Base-by-base conservation (phyloP, 2,797 vertebrate species). In the Sebastes iracundus region DNA sequence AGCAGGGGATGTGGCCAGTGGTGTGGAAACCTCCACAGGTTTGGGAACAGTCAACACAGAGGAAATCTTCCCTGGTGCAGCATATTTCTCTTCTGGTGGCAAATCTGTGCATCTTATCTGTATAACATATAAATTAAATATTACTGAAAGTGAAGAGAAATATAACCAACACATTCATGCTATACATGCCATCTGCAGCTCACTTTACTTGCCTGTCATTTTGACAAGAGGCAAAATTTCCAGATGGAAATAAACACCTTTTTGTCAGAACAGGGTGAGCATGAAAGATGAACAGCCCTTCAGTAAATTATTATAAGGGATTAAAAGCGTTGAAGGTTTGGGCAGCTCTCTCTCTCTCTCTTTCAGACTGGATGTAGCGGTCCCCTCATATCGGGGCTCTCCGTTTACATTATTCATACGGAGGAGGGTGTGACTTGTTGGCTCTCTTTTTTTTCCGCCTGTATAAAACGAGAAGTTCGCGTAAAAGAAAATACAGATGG, bases 391-490 rank as follows among this genome's bases (percentile, higher is more conserved):
- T 93, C 89, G 81, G 90, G 91, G 88, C 87, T 92, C 91, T 91
- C 93, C 84, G 91, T 92, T 96, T 96, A 96, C 94, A 96, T 96
- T 96, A 96, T 96, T 96, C 95, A 96, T 95, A 93, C 94, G 85
- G 93, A 92, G 93, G 95, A 95, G 96, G 95, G 96, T 96, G 96
- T 96, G 94, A 96, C 95, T 94, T 95, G 91, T 88, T 94, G 93
- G 86, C 92, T 94, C 89, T 92, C 16, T 46, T 18, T 91, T 91
- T 93, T 93, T 93, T 92, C 93, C 90, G 91, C 92, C 91, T 83
- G 91, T 97, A 98, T 98, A 98, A 97, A 98, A 96, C 90, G 82
- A 93, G 92, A 94, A 94, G 91, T 93, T 94, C 81, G 88, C 85
- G 79, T 75, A 92, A 83, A 78, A 85, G 77, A 88, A 90, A 79